These are phyloP conservation scores for Indicator indicator DNA, from an alignment of 2,113 vertebrate genomes.

Conservation along the genomic window DNA sequence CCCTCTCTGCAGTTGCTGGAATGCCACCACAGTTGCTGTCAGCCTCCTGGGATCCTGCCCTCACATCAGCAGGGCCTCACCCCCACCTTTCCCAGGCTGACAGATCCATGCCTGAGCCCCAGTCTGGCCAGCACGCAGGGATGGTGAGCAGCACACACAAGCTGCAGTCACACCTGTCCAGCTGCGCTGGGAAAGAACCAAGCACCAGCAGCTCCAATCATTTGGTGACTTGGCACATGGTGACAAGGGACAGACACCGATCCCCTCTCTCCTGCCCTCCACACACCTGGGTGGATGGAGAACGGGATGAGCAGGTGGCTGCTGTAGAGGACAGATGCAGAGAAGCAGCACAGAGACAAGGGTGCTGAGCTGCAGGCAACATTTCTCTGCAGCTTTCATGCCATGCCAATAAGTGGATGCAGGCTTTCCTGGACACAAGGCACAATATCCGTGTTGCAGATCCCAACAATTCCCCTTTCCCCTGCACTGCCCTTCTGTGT, in stretches of 20 bases:
- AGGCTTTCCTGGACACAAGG: neutral
- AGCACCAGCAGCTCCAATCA: neutral
- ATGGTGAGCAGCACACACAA: rapidly evolving
- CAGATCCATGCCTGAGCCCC: rapidly evolving
- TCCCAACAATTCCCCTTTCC: too few species aligned
- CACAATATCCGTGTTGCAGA: neutral
- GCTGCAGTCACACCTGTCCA: neutral
- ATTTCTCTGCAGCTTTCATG: neutral
- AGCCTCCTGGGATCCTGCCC: neutral
- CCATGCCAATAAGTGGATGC: neutral
- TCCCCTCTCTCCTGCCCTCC: neutral
- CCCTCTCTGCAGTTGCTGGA: neutral
- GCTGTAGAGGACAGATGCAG: too few species aligned
- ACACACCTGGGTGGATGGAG: rapidly evolving
- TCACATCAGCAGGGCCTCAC: too few species aligned
- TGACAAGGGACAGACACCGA: neutral
- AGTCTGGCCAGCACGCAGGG: neutral
- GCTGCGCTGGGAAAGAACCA: neutral
- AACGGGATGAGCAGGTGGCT: neutral
- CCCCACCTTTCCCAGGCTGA: neutral
- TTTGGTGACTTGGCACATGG: neutral
- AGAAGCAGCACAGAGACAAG: neutral
- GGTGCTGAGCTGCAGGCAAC: neutral
- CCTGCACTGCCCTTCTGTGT: neutral
- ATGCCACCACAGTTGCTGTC: neutral